Percentiles rank a stretch among this genome's conserved stretches.
These are phyloP conservation scores for Masticophis lateralis DNA, from an alignment of 2,797 vertebrate genomes.

Conservation along the genomic window DNA sequence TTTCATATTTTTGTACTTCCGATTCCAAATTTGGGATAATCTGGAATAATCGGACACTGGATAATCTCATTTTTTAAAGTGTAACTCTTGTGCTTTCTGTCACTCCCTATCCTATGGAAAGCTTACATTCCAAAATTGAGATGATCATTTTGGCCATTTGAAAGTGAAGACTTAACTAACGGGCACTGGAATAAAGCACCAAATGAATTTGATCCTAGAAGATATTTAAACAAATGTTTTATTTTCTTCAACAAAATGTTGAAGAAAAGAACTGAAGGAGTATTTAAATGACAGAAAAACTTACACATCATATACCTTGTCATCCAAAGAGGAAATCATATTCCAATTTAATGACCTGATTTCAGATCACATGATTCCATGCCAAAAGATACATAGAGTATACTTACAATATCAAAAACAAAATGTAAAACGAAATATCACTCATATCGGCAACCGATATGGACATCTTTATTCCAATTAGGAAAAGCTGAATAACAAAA, in stretches of 20 bases:
- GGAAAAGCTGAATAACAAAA: background rate
- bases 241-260: background rate
- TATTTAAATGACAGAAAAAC: background rate
- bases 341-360: background rate
- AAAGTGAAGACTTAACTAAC: background rate
- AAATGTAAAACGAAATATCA: background rate
- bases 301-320: background rate
- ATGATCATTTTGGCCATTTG: background rate
- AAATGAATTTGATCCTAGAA: background rate
- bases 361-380: background rate
- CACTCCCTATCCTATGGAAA: background rate
- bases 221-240: background rate
- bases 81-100: background rate
- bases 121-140: background rate
- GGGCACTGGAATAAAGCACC: background rate
- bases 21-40: background rate
- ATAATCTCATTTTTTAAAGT: background rate
- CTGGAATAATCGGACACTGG: background rate
- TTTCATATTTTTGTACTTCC: background rate
- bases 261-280: background rate
- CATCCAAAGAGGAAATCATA: background rate
- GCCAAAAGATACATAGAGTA: background rate
- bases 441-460: background rate
- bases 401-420: background rate
- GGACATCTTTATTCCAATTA: background rate